Evolutionary conservation across 2,797 vertebrate species (phyloP).

Genomic region (Amblyraja radiata): DNA sequence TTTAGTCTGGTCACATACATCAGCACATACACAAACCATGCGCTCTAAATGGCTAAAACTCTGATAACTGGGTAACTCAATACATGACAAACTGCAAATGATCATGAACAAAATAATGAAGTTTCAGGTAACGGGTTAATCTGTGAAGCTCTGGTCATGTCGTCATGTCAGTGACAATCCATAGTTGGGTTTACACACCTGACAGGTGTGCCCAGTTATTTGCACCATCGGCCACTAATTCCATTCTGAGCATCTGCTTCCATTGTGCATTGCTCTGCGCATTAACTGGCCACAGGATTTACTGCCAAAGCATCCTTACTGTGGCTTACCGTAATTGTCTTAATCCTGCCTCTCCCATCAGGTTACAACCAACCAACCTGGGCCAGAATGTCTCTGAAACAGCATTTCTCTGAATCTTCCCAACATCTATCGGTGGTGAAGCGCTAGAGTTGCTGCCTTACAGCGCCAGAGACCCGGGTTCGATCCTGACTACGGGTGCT

Average conservation of each 20-base stretch:
- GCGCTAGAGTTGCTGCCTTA: no score
- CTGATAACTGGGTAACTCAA: background rate
- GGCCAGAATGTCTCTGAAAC: background rate
- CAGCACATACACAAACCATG: background rate
- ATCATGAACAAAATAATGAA: slow-evolving; percentile 3
- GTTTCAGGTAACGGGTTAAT: background rate
- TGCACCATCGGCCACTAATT: no score
- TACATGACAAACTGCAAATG: background rate
- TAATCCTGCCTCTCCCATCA: background rate
- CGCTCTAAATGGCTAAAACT: background rate
- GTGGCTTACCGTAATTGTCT: no score
- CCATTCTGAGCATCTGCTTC: background rate
- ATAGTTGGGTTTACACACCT: background rate
- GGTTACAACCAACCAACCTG: background rate
- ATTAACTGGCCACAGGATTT: background rate
- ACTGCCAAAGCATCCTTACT: background rate
- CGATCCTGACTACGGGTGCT: no score
- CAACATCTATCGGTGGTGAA: background rate
- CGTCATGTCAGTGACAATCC: background rate
- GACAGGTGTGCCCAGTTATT: background rate
- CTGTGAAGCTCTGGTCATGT: background rate
- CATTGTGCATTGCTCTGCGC: no score
- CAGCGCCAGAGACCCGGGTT: no score
- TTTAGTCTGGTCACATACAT: background rate
- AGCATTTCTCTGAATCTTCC: background rate